These are phyloP conservation scores for Amphipoea lucens DNA, from an alignment of 2,888 invertebrate species.

Conservation along the genomic window DNA sequence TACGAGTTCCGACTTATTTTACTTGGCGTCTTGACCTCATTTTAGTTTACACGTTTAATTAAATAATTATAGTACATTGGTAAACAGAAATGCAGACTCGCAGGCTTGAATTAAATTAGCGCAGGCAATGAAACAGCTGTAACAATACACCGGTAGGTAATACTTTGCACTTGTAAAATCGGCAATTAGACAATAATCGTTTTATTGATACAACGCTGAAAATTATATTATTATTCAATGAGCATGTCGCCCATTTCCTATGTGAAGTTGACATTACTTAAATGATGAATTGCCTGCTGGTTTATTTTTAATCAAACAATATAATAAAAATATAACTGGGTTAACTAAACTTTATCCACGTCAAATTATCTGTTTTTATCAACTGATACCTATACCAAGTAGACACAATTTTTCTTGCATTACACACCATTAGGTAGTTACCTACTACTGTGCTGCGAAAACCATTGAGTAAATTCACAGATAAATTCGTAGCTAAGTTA, in stretches of 20 bases:
- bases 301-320: constrained; percentile 23
- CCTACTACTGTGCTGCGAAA: constrained; percentile 10
- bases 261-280: constrained; percentile 11
- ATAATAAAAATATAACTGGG: constrained; percentile 26
- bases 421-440: constrained; percentile 1
- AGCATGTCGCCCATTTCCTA: constrained; percentile 14
- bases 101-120: constrained; percentile 47
- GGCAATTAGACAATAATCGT: constrained; percentile 34
- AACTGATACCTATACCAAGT: constrained; percentile 38
- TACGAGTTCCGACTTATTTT: constrained; percentile 17
- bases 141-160: constrained; percentile 56
- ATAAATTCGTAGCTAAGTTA: constrained; percentile 7
- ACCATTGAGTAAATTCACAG: background rate
- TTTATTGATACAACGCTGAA: constrained; percentile 42
- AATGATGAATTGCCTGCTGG: constrained; percentile 7
- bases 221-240: constrained; percentile 42
- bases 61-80: constrained; percentile 37
- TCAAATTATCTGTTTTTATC: constrained; percentile 62
- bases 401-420: constrained; percentile 9
- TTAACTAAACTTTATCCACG: constrained; percentile 51
- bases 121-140: constrained; percentile 56
- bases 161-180: constrained; percentile 50
- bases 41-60: constrained; percentile 34
- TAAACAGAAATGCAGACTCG: constrained; percentile 44
- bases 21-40: constrained; percentile 47